phyloP scores from a whole-genome alignment of 2,888 invertebrate genomes.

The Apodemia hepburni region DNA sequence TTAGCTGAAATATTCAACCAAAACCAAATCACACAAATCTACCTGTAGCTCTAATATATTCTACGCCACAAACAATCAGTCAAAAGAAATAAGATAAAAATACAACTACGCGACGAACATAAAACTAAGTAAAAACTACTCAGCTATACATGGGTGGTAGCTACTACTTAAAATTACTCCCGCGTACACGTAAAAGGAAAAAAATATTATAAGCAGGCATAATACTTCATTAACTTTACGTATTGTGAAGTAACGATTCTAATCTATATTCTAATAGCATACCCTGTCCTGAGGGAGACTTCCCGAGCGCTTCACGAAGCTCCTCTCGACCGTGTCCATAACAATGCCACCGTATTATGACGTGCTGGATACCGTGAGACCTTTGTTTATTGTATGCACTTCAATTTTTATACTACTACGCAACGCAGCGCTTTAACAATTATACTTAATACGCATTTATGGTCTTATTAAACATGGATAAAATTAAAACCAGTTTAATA shows the following conservation, averaged over 20 bases:
- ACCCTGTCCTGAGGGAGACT: constrained; percentile 56
- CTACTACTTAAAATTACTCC: neutral
- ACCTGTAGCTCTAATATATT: too few relatives aligned
- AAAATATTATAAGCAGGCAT: constrained; percentile 29
- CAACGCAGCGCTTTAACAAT: constrained; percentile 15
- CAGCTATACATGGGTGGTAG: neutral
- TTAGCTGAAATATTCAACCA: too few relatives aligned
- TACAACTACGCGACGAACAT: neutral
- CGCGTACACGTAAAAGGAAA: constrained; percentile 16
- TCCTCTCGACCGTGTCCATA: constrained; percentile 57
- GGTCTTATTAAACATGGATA: neutral
- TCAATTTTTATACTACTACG: constrained; percentile 33
- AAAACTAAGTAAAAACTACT: neutral
- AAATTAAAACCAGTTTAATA: neutral
- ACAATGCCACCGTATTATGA: constrained; percentile 67
- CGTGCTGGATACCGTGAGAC: constrained; percentile 65
- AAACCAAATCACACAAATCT: too few relatives aligned
- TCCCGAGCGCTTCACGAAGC: constrained; percentile 50
- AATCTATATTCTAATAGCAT: constrained; percentile 69
- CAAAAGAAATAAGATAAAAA: too few relatives aligned
- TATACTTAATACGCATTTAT: constrained; percentile 4
- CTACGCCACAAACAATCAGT: too few relatives aligned
- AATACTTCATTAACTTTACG: constrained; percentile 52
- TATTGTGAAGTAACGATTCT: constrained; percentile 55
- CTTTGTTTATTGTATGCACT: constrained; percentile 46